phyloP scores from a whole-genome alignment of 92 coral and sea anemone species.

The Parazoanthus swiftii region DNA sequence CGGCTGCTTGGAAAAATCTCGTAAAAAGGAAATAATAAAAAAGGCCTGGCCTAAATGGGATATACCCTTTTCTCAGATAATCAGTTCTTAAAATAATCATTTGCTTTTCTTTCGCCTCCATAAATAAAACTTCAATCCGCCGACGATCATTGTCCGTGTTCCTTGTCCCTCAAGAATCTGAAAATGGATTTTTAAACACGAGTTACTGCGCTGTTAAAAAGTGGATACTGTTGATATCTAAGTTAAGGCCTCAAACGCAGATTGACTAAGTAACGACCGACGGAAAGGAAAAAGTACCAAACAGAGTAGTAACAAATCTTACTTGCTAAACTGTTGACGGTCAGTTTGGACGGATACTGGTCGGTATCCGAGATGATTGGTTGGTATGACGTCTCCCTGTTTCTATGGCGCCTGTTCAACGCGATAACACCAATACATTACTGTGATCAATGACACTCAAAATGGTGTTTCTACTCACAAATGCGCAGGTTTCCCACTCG shows the following conservation, averaged over 20 bases:
- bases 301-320: not conserved
- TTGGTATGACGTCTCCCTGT: not conserved
- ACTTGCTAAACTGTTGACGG: constrained; percentile 43
- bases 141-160: not conserved
- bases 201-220: not conserved
- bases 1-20: no score
- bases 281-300: no score
- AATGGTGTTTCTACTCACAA: no score
- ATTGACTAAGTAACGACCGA: no score
- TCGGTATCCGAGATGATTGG: constrained; percentile 16
- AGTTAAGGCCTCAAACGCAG: no score
- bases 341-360: constrained; percentile 37
- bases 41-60: no score
- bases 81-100: no score
- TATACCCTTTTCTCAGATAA: no score
- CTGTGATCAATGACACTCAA: not conserved
- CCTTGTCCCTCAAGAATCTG: not conserved
- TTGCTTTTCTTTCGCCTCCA: not conserved
- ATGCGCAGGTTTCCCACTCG: no score
- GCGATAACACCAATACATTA: not conserved
- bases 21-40: no score
- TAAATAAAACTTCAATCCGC: no score
- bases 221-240: no score
- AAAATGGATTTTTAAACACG: not conserved
- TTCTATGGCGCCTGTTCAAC: constrained; percentile 13